Evolutionary conservation across 2,113 vertebrate species (phyloP).

Genomic region (Anser cygnoides): DNA sequence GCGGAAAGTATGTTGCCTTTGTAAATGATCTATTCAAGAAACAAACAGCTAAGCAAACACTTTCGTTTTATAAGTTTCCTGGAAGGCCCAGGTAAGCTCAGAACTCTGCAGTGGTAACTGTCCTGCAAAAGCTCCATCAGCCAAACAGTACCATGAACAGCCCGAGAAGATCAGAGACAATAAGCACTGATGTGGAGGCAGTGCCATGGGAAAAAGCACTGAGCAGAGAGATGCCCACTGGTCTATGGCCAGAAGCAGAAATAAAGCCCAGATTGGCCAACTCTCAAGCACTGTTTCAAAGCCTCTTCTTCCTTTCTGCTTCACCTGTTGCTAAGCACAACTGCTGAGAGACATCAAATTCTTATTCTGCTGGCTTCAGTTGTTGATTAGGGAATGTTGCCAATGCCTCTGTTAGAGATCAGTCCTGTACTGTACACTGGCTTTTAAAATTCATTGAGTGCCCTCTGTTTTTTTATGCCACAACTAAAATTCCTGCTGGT

Average conservation of each 20-base stretch:
- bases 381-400: not conserved
- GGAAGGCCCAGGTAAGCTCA: not conserved
- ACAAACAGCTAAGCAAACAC: not conserved
- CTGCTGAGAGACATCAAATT: not conserved
- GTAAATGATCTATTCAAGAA: not conserved
- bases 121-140: rapidly evolving
- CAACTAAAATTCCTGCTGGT: constrained; percentile 30
- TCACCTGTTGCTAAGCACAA: not conserved
- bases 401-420: not conserved
- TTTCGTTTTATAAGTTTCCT: not conserved
- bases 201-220: rapidly evolving
- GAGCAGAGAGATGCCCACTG: not conserved
- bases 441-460: constrained; percentile 38
- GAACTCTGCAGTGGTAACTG: not conserved
- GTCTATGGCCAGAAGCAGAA: not conserved
- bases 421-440: not conserved
- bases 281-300: rapidly evolving
- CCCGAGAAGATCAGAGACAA: not conserved
- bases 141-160: not conserved
- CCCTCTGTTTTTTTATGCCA: not conserved
- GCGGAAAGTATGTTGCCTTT: not conserved
- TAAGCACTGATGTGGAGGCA: not conserved
- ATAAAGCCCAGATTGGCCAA: rapidly evolving
- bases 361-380: not conserved
- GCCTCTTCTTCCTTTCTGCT: not conserved